A percentile compares a stretch with the other conserved stretches of the same genome.
Conservation (phyloP, 2,888 invertebrate species). For the Brachyptera putata region DNA sequence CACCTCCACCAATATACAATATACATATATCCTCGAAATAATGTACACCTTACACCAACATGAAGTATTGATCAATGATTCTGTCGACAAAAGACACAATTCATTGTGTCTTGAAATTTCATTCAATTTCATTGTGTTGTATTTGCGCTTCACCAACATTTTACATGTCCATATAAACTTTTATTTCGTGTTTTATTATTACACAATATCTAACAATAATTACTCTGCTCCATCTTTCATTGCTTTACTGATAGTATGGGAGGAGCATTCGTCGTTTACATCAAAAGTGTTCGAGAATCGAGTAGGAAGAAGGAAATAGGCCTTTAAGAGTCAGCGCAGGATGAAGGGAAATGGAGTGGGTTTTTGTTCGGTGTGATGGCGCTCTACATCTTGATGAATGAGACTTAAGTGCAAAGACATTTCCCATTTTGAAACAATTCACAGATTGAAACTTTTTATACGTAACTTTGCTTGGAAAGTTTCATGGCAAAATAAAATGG, state of each 20-base stretch:
- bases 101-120: too few species aligned
- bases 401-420: conserved; percentile 26
- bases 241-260: background rate
- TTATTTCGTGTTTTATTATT: too few species aligned
- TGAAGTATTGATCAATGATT: too few species aligned
- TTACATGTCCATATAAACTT: too few species aligned
- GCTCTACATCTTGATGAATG: conserved; percentile 27
- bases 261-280: background rate
- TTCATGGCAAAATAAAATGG: conserved; percentile 12
- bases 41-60: too few species aligned
- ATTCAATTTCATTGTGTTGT: too few species aligned
- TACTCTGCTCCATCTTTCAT: background rate
- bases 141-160: too few species aligned
- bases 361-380: conserved; percentile 20
- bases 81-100: too few species aligned
- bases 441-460: conserved; percentile 21
- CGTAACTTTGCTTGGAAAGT: background rate
- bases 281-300: conserved; percentile 11
- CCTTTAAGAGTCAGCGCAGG: conserved; percentile 2
- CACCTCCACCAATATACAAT: too few species aligned
- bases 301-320: background rate
- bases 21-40: too few species aligned
- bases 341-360: conserved; percentile 15
- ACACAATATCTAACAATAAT: too few species aligned
- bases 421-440: conserved; percentile 26